phyloP scores from a whole-genome alignment of 2,113 vertebrate species.

The Scopus umbretta region DNA sequence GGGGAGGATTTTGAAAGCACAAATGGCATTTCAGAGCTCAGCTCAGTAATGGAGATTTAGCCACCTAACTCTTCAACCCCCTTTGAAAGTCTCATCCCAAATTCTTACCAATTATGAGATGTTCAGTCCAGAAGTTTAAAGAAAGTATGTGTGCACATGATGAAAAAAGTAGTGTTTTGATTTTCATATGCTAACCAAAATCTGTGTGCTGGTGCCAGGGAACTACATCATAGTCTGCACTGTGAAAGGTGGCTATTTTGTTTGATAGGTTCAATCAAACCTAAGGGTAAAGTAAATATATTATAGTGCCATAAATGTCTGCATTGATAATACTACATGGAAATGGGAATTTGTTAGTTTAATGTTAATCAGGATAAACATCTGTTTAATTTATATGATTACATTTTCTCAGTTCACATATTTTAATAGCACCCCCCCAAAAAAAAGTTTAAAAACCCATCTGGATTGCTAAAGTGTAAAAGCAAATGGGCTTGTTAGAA shows the following conservation, averaged over 20 bases:
- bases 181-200: slow-evolving; percentile 7
- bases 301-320: slow-evolving; percentile 2
- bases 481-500: slow-evolving; percentile 37
- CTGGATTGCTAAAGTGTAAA: slow-evolving; percentile 14
- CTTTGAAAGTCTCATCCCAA: neutral
- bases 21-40: neutral
- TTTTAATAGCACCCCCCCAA: neutral
- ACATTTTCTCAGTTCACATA: neutral
- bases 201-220: neutral
- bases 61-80: neutral
- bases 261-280: slow-evolving; percentile 6
- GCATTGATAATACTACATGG: neutral
- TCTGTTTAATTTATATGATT: neutral
- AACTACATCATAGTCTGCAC: slow-evolving; percentile 24
- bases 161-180: slow-evolving; percentile 5
- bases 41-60: neutral
- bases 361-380: slow-evolving; percentile 5
- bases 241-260: slow-evolving; percentile 6
- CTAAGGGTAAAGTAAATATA: slow-evolving; percentile 9
- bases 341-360: slow-evolving; percentile 8
- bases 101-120: neutral
- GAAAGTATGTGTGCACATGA: neutral
- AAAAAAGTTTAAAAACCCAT: neutral
- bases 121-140: neutral
- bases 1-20: neutral